A percentile compares a stretch with the other conserved stretches of the same genome.
Conservation (phyloP, 64 coral and sea anemone species). For the Acropora yongei region DNA sequence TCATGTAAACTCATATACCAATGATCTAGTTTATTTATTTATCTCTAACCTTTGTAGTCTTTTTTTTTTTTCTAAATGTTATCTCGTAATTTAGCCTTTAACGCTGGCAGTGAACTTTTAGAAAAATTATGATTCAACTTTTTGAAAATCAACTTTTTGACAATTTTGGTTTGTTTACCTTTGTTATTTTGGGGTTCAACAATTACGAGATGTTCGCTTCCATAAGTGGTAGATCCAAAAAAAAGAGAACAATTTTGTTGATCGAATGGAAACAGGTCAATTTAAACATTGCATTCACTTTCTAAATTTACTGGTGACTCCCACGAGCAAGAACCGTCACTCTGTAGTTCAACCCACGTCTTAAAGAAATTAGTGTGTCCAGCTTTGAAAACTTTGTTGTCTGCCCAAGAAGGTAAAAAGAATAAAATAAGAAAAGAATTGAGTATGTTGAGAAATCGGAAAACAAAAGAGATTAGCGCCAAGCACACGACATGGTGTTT, state of each 20-base stretch:
- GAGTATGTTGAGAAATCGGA: too few relatives aligned
- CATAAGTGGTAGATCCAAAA: slow-evolving; percentile 74
- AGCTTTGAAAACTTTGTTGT: slow-evolving; percentile 44
- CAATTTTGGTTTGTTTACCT: not conserved
- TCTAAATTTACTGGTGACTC: slow-evolving; percentile 62
- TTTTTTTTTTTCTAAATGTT: too few relatives aligned
- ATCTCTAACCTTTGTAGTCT: too few relatives aligned
- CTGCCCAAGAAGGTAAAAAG: slow-evolving; percentile 31
- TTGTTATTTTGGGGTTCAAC: not conserved
- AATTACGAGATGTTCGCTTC: slow-evolving; percentile 30
- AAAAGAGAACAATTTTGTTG: slow-evolving; percentile 61
- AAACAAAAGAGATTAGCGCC: too few relatives aligned
- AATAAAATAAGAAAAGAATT: not conserved
- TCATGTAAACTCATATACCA: too few relatives aligned
- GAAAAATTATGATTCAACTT: too few relatives aligned
- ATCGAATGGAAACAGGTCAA: slow-evolving; percentile 70
- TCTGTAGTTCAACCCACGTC: slow-evolving; percentile 61
- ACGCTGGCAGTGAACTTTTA: too few relatives aligned
- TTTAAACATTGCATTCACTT: slow-evolving; percentile 53
- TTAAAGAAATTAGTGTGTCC: slow-evolving; percentile 77
- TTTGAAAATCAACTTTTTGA: too few relatives aligned
- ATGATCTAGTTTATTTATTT: too few relatives aligned
- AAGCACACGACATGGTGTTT: too few relatives aligned
- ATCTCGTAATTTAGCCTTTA: too few relatives aligned
- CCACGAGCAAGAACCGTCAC: slow-evolving; percentile 52